Percentiles rank a stretch among this genome's conserved stretches.
Conservation (phyloP, 2,888 invertebrate genomes). For the Lomographa bimaculata region DNA sequence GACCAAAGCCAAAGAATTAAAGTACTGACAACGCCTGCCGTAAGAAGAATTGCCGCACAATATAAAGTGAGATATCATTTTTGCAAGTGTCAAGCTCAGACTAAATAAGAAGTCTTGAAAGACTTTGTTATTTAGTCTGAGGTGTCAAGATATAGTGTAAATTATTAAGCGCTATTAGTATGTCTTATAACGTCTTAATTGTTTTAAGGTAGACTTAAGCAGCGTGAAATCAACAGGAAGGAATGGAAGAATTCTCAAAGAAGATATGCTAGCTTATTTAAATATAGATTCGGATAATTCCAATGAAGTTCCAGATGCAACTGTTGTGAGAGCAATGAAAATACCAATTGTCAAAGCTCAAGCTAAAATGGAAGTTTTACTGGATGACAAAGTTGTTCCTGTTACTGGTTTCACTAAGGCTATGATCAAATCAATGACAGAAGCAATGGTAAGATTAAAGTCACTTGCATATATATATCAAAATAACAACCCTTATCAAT, state of each 20-base stretch:
- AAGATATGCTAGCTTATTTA: slow-evolving; percentile 92
- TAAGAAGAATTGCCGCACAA: slow-evolving; percentile 95
- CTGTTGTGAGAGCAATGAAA: slow-evolving; percentile 43
- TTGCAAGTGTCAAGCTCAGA: too few relatives aligned
- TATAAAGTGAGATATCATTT: slow-evolving; percentile 85
- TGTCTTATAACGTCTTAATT: slow-evolving; percentile 1
- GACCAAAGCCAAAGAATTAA: slow-evolving; percentile 52
- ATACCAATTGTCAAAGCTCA: slow-evolving; percentile 46
- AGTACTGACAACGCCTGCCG: slow-evolving; percentile 95
- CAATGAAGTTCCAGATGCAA: slow-evolving; percentile 58
- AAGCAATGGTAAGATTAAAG: slow-evolving; percentile 86
- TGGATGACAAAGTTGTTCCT: slow-evolving; percentile 83
- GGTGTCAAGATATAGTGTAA: neutral
- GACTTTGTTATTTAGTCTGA: too few relatives aligned
- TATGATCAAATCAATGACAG: slow-evolving; percentile 98
- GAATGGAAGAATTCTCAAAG: slow-evolving; percentile 96
- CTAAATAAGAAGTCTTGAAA: too few relatives aligned
- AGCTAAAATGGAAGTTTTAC: slow-evolving; percentile 49
- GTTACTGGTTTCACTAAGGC: slow-evolving; percentile 93
- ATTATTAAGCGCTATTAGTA: too few relatives aligned
- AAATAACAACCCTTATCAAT: neutral
- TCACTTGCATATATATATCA: neutral
- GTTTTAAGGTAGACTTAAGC: slow-evolving; percentile 85
- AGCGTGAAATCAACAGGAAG: slow-evolving; percentile 91
- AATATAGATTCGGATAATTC: slow-evolving; percentile 81